Conservation (phyloP, 2,113 vertebrate genomes). For the Aspidoscelis tigris region DNA sequence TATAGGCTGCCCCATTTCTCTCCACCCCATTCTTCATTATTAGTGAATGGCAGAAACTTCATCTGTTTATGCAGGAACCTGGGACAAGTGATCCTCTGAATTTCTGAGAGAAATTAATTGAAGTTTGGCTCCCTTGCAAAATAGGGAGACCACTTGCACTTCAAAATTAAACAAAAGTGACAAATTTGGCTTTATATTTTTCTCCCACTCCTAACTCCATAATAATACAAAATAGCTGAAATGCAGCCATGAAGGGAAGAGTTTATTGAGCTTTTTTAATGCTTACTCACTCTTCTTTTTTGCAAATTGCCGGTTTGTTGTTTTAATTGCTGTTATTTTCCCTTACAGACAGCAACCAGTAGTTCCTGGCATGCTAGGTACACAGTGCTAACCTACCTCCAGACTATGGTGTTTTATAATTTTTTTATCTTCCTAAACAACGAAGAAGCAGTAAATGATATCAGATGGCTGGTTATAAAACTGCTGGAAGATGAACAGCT, state of each 20-base stretch:
- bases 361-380: slow-evolving; percentile 97
- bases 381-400: slow-evolving; percentile 95
- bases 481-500: slow-evolving; percentile 95
- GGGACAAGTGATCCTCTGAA: not conserved
- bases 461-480: slow-evolving; percentile 85
- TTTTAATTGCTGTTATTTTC: not conserved
- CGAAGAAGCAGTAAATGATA: slow-evolving; percentile 82
- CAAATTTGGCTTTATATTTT: too few relatives aligned
- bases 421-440: slow-evolving; percentile 95
- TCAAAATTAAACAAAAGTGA: too few relatives aligned
- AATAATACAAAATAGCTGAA: not conserved
- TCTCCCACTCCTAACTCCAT: too few relatives aligned
- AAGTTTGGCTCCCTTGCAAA: too few relatives aligned
- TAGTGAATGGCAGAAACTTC: not conserved
- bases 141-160: too few relatives aligned
- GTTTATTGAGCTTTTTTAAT: not conserved
- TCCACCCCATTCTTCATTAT: not conserved
- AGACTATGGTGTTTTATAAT: slow-evolving; percentile 99
- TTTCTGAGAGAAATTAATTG: not conserved
- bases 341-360: slow-evolving; percentile 88
- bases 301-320: not conserved
- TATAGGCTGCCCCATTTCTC: not conserved
- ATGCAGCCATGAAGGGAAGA: not conserved
- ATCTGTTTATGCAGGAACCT: not conserved
- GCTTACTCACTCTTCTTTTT: not conserved